phyloP scores from a whole-genome alignment of 2,113 vertebrate species.

The Hyaena hyaena region DNA sequence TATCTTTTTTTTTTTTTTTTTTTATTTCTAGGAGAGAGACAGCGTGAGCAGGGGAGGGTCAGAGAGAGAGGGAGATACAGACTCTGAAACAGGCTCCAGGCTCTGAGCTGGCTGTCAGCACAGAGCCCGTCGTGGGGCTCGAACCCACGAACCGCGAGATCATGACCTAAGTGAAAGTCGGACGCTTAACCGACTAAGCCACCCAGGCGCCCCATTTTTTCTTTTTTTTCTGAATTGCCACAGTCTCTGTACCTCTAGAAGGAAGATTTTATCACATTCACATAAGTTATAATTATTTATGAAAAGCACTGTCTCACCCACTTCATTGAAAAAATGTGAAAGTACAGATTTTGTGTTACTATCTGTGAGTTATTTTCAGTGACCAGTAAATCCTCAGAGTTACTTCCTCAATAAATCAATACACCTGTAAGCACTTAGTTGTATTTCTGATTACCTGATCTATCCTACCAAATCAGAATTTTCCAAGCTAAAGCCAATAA shows the following conservation, averaged over 20 bases:
- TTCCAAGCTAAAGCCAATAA: not conserved
- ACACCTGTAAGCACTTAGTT: not conserved
- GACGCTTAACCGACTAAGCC: no score
- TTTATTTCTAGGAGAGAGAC: not conserved
- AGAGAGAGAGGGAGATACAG: no score
- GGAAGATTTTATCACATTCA: not conserved
- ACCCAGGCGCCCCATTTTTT: no score
- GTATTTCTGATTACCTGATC: not conserved
- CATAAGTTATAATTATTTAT: slow-evolving; percentile 10
- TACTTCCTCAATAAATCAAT: not conserved
- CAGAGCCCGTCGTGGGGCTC: no score
- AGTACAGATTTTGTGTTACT: not conserved
- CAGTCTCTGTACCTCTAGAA: no score
- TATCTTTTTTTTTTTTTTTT: not conserved
- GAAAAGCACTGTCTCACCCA: not conserved
- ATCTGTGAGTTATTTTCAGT: not conserved
- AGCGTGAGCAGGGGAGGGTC: no score
- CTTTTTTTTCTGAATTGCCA: not conserved
- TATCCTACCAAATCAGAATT: not conserved
- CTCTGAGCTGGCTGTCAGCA: no score
- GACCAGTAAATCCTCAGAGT: not conserved
- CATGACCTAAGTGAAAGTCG: no score
- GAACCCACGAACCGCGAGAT: no score
- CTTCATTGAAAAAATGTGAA: not conserved
- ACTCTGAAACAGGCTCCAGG: no score